phyloP scores from a whole-genome alignment of 2,797 vertebrate species.

The Acanthurus tractus region DNA sequence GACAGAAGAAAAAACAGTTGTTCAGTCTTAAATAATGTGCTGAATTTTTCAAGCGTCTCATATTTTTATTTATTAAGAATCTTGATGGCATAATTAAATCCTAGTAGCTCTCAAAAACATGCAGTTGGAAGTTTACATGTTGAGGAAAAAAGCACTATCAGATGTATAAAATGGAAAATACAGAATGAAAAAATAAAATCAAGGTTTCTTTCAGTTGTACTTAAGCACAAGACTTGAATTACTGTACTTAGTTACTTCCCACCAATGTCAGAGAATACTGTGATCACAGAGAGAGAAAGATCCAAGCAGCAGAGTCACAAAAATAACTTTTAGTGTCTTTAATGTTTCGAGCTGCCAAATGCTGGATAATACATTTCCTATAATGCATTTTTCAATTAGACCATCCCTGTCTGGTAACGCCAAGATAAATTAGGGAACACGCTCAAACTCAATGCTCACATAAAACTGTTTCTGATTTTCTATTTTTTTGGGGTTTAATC shows the following conservation, averaged over 20 bases:
- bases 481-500: neutral
- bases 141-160: neutral
- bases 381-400: neutral
- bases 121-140: neutral
- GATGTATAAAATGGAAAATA: neutral
- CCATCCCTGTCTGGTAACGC: no score
- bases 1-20: neutral
- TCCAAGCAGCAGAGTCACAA: no score
- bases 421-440: neutral
- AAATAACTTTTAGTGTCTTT: neutral
- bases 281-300: no score
- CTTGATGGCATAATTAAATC: neutral
- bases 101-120: neutral
- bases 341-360: neutral
- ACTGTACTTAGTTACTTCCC: neutral
- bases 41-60: no score
- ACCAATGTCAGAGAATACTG: neutral
- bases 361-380: neutral
- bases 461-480: neutral
- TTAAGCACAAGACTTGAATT: neutral
- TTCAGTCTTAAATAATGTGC: neutral
- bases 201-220: neutral
- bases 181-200: neutral
- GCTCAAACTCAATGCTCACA: neutral
- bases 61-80: neutral